Base-by-base conservation (phyloP, 1,140 invertebrate genomes). In the Drosophila santomea region DNA sequence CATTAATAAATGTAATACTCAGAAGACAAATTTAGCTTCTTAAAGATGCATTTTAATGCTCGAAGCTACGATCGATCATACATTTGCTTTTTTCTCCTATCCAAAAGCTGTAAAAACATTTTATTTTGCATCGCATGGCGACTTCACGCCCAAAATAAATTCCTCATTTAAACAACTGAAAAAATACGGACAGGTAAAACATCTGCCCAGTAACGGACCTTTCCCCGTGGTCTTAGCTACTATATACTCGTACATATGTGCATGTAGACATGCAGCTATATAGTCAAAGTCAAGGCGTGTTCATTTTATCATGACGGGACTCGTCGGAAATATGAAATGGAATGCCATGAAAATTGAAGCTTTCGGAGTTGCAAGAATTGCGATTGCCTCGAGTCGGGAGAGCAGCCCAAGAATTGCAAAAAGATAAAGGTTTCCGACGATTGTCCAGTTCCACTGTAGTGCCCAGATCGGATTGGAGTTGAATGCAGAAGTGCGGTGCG, bases 281-380 rank as follows among this genome's bases (percentile, higher is more conserved):
- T 12, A 59, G 20, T 43, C 36, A 56, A 48, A 57, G 58, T 64
- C 69, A 78, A 62, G 82, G 82, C 79, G 79, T 83, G 82, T 47
- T 47, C 79, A 36, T 48, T 73, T 75, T 57, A 60, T 84, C 60
- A 60, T 68, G 64, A 52, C 63, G 54, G 57, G 36, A 54, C 74
- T 78, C 68, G 67, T 82, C 61, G 78, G 78, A 82, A 43, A 17
- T 39, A 14, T 15, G 61, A 43, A 50, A 28, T 44, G 57, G 61
- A 64, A 66, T 77, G 63, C 57, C 63, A 81, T 80, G 57, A 62
- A 80, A 78, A 51, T 55, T 85, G 82, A 68, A 88, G 47, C 78
- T 63, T 25, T 41, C 17, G 39, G 25, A 74, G 28, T 43, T 36
- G 32, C 11, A 10, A 68, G 63, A 66, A 43, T 51, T 15, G 59